phyloP scores from a whole-genome alignment of 2,797 vertebrate species.

The Coccyzus lansbergi region DNA sequence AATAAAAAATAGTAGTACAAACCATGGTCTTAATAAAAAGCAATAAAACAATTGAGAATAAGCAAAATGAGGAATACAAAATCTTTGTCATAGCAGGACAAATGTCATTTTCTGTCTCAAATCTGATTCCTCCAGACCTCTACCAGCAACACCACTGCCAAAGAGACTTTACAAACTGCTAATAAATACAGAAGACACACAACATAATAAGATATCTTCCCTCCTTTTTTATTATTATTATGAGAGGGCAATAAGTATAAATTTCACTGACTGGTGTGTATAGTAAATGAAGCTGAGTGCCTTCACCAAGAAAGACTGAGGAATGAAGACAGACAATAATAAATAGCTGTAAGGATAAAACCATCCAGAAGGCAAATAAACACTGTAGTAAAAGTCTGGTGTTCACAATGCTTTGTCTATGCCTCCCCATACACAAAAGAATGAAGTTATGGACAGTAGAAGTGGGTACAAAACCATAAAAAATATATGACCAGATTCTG shows the following conservation, averaged over 20 bases:
- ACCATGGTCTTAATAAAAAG: slow-evolving; percentile 44
- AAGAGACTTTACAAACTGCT: neutral
- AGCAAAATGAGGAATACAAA: neutral
- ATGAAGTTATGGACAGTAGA: neutral
- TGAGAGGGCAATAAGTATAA: neutral
- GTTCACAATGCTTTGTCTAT: neutral
- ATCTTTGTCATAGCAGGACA: neutral
- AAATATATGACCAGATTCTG: neutral
- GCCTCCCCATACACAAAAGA: neutral
- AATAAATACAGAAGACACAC: neutral
- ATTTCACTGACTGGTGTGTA: slow-evolving; percentile 3
- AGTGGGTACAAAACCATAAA: neutral
- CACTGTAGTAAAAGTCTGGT: neutral
- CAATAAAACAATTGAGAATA: neutral
- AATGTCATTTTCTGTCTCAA: neutral
- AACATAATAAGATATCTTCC: neutral
- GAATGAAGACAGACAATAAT: neutral
- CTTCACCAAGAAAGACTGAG: neutral
- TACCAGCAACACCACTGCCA: neutral
- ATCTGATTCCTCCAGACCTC: neutral
- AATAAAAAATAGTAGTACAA: slow-evolving; percentile 35
- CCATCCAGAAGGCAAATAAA: slow-evolving; percentile 27
- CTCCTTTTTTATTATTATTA: slow-evolving; percentile 36
- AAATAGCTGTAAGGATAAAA: slow-evolving; percentile 13
- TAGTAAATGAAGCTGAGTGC: slow-evolving; percentile 2